These are phyloP conservation scores for Xylota segnis DNA, from an alignment of 2,888 invertebrate genomes.

Conservation along the genomic window DNA sequence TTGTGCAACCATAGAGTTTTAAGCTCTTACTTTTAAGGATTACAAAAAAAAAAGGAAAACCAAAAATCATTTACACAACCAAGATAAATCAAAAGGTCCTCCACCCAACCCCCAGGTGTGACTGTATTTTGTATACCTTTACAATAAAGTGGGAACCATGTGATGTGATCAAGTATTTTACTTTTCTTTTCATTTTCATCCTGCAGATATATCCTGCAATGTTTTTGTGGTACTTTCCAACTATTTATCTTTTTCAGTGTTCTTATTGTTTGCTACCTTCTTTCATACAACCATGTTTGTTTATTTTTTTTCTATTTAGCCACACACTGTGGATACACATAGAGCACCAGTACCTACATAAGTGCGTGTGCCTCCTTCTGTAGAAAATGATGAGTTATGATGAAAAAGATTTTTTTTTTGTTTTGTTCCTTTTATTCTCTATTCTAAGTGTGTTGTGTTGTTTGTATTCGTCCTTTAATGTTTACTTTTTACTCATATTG, in stretches of 20 bases:
- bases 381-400: constrained; percentile 66
- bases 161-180: constrained; percentile 7
- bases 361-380: constrained; percentile 50
- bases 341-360: constrained; percentile 5
- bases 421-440: not conserved
- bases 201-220: constrained; percentile 38
- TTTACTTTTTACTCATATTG: constrained; percentile 46
- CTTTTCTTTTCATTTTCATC: constrained; percentile 22
- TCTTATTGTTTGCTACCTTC: constrained; percentile 44
- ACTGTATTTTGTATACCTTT: constrained; percentile 6
- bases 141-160: constrained; percentile 1
- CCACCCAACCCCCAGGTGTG: constrained; percentile 43
- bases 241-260: constrained; percentile 68
- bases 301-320: constrained; percentile 12
- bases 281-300: constrained; percentile 3
- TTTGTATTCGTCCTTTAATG: constrained; percentile 43
- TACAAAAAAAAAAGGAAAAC: not conserved
- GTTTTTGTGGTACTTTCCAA: constrained; percentile 46
- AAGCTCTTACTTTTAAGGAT: not conserved
- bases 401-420: constrained; percentile 49
- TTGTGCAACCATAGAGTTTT: not conserved
- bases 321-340: constrained; percentile 10
- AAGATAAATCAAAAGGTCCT: constrained; percentile 57
- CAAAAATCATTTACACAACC: constrained; percentile 16
- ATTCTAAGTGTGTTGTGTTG: constrained; percentile 40